These are phyloP conservation scores for Luperina testacea DNA, from an alignment of 2,888 invertebrate genomes.

Conservation along the genomic window DNA sequence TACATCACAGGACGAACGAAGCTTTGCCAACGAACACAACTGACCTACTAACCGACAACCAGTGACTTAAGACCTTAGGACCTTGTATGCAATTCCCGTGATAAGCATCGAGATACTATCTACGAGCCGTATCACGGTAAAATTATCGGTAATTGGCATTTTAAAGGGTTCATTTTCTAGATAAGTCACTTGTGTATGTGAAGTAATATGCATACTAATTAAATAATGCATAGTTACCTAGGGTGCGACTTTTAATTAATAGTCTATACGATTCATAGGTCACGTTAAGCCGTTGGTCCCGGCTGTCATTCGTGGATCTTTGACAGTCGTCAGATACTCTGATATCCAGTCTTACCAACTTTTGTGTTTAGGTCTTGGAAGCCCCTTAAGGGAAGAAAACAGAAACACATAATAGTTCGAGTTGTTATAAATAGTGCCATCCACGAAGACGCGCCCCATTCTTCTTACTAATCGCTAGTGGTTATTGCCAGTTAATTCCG, in stretches of 20 bases:
- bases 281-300: not conserved
- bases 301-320: too few species aligned
- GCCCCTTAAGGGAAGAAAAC: not conserved
- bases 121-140: constrained; percentile 18
- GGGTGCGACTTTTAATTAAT: not conserved
- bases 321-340: not conserved
- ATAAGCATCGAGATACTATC: constrained; percentile 45
- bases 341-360: not conserved
- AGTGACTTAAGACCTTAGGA: constrained; percentile 34
- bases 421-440: too few species aligned
- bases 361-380: too few species aligned
- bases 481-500: too few species aligned
- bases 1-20: constrained; percentile 14
- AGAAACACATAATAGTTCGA: not conserved
- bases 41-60: constrained; percentile 26
- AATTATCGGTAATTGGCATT: constrained; percentile 29
- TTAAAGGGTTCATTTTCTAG: constrained; percentile 6
- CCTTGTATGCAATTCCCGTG: constrained; percentile 38
- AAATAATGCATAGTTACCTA: not conserved
- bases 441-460: too few species aligned
- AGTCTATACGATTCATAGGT: not conserved
- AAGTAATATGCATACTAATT: constrained; percentile 18
- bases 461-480: too few species aligned
- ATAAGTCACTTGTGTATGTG: constrained; percentile 3
- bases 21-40: constrained; percentile 8